Percentiles rank a stretch among this genome's conserved stretches.
These are phyloP conservation scores for Drosophila siamana DNA, from an alignment of 2,888 invertebrate genomes.

Conservation along the genomic window DNA sequence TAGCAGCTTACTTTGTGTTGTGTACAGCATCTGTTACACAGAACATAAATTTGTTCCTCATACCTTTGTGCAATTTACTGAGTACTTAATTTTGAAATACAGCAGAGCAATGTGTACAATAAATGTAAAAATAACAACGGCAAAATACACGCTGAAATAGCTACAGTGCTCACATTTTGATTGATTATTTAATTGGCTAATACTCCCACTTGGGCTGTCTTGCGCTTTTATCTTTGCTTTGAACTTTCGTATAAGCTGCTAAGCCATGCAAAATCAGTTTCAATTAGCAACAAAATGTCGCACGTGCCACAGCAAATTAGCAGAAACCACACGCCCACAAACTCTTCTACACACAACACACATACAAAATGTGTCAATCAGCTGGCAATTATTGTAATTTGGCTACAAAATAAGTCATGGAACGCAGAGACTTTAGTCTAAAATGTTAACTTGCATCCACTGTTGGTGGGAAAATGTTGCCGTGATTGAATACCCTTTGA, in stretches of 20 bases:
- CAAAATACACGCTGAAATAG: too few relatives aligned
- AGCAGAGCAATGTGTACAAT: not conserved
- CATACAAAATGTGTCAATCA: constrained; percentile 20
- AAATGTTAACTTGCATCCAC: too few relatives aligned
- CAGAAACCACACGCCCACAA: not conserved
- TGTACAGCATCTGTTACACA: constrained; percentile 14
- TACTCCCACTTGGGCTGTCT: not conserved
- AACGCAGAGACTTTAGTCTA: not conserved
- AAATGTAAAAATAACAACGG: too few relatives aligned
- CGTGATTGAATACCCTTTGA: too few relatives aligned
- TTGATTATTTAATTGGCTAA: constrained; percentile 30
- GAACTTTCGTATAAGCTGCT: constrained; percentile 6
- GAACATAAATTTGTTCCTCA: constrained; percentile 36
- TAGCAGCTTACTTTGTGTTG: not conserved
- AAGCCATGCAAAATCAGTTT: constrained; percentile 19
- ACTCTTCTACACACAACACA: not conserved
- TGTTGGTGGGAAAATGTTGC: too few relatives aligned
- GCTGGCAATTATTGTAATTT: constrained; percentile 8
- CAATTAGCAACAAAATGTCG: constrained; percentile 30
- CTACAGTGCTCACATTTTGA: constrained; percentile 7
- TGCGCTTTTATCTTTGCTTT: not conserved
- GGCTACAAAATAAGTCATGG: not conserved
- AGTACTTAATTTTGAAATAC: constrained; percentile 27
- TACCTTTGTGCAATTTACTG: constrained; percentile 29
- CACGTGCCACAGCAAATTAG: constrained; percentile 15